These are phyloP conservation scores for Pseudachorutes palmiensis DNA, from an alignment of 1,140 invertebrate species.

Conservation along the genomic window DNA sequence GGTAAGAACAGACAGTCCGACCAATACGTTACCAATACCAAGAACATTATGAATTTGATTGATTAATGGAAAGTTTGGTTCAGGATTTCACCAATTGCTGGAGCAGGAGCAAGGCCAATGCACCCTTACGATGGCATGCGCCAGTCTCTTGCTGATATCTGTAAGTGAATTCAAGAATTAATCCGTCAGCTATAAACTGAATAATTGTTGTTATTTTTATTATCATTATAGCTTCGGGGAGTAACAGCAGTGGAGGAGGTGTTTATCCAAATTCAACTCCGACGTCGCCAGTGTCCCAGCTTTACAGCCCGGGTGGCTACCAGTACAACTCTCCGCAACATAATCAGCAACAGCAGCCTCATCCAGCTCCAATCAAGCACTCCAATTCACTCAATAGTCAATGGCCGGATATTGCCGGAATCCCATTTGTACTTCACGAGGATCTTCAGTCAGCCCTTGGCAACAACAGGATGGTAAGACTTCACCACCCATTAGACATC, in stretches of 20 bases:
- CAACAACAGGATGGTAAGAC: not conserved
- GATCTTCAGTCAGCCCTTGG: constrained; percentile 15
- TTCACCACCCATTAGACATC: not conserved
- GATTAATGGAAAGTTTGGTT: constrained; percentile 9
- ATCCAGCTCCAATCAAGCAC: constrained; percentile 1
- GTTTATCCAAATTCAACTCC: too few relatives aligned
- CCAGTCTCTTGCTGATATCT: constrained; percentile 20
- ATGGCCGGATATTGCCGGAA: constrained; percentile 26
- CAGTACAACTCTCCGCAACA: too few relatives aligned
- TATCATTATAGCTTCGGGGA: too few relatives aligned
- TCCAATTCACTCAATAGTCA: constrained; percentile 14
- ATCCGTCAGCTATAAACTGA: too few relatives aligned
- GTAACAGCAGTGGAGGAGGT: too few relatives aligned
- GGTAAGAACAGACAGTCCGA: constrained; percentile 17
- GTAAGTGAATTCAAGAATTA: too few relatives aligned
- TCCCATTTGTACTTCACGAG: constrained; percentile 31
- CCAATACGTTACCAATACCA: not conserved
- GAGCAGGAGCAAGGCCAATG: constrained; percentile 2
- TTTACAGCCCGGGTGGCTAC: not conserved
- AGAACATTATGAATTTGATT: not conserved
- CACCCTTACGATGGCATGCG: too few relatives aligned
- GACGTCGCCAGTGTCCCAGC: constrained; percentile 1
- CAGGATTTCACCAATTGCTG: not conserved
- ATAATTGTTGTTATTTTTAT: too few relatives aligned
- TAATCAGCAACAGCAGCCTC: too few relatives aligned